phyloP scores from a whole-genome alignment of 2,888 invertebrate species.

The Chymomyza caudatula region DNA sequence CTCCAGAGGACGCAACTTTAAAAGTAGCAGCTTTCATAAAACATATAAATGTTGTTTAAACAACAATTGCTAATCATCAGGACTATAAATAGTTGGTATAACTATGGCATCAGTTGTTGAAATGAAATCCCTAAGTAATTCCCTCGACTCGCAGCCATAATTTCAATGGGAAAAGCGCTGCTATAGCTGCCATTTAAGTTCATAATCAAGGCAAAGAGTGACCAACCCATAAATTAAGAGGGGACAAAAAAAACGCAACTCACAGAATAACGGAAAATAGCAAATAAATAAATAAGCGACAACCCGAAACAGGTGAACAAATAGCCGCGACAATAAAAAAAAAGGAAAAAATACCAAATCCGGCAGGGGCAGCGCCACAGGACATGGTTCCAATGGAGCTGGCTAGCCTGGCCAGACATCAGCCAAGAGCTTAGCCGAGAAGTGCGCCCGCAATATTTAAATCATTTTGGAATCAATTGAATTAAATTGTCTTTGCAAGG shows the following conservation, averaged over 20 bases:
- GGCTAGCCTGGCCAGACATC: not conserved
- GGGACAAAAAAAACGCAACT: not conserved
- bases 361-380: too few species aligned
- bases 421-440: not conserved
- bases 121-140: not conserved
- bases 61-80: too few species aligned
- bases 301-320: not conserved
- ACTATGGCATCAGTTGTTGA: not conserved
- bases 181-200: not conserved
- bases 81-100: not conserved
- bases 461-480: constrained; percentile 66
- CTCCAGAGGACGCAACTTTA: too few species aligned
- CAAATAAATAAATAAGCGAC: constrained; percentile 7
- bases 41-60: too few species aligned
- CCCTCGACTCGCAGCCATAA: not conserved
- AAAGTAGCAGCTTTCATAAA: too few species aligned
- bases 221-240: not conserved
- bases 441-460: constrained; percentile 50
- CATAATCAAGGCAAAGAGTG: not conserved
- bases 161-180: not conserved
- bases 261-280: not conserved
- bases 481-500: constrained; percentile 58
- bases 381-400: not conserved
- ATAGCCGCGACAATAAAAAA: not conserved
- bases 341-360: not conserved